These are phyloP conservation scores for Hypsibius dujardini DNA, from an alignment of 1,140 invertebrate genomes.

Conservation along the genomic window DNA sequence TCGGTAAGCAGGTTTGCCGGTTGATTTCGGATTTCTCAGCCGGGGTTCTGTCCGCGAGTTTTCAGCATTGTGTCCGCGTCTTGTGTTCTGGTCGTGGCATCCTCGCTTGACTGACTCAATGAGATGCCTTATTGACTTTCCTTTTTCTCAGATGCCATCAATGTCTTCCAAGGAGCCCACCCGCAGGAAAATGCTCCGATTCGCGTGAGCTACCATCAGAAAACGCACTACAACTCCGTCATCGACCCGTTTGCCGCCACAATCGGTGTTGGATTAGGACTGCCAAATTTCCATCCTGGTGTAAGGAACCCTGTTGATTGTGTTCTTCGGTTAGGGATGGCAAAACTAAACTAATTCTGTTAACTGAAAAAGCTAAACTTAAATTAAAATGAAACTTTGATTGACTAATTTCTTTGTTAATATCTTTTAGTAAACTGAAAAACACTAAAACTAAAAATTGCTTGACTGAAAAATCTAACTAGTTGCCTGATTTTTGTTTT, in stretches of 20 bases:
- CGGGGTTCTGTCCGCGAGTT: no score
- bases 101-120: slow-evolving; percentile 12
- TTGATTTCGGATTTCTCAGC: slow-evolving; percentile 20
- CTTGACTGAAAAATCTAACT: no score
- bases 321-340: neutral
- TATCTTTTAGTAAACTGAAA: no score
- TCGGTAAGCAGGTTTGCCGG: slow-evolving; percentile 41
- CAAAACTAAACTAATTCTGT: no score
- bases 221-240: slow-evolving; percentile 75
- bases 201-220: slow-evolving; percentile 69
- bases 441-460: no score
- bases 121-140: neutral
- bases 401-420: no score
- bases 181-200: slow-evolving; percentile 63
- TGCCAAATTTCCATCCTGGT: slow-evolving; percentile 64
- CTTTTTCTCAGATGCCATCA: slow-evolving; percentile 53
- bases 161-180: slow-evolving; percentile 62
- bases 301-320: slow-evolving; percentile 25
- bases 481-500: no score
- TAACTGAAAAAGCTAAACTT: no score
- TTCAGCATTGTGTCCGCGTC: no score
- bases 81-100: neutral
- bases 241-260: slow-evolving; percentile 66
- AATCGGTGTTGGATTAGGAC: slow-evolving; percentile 63
- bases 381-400: slow-evolving; percentile 13